Percentiles rank a stretch among this genome's conserved stretches.
These are phyloP conservation scores for Brachionus asplanchnoidis DNA, from an alignment of 1,140 invertebrate species.

Conservation along the genomic window DNA sequence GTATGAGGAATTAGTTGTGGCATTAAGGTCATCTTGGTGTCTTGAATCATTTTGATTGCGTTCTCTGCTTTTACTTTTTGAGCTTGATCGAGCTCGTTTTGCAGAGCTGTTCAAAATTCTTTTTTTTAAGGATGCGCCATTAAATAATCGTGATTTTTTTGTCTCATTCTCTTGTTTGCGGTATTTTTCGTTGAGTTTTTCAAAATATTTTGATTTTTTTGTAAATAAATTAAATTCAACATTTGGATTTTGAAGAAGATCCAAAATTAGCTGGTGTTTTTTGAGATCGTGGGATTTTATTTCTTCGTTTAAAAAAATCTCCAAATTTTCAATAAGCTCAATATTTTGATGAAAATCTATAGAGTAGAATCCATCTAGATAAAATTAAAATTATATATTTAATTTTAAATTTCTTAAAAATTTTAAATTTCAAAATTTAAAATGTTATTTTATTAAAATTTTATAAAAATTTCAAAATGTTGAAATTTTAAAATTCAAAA, in stretches of 20 bases:
- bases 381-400: not conserved
- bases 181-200: not conserved
- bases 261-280: not conserved
- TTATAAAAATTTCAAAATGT: too few species aligned
- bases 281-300: not conserved
- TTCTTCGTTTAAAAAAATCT: constrained; percentile 1
- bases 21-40: not conserved
- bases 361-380: constrained; percentile 3
- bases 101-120: constrained; percentile 3
- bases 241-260: constrained; percentile 6
- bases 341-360: constrained; percentile 36
- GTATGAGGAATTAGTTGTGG: not conserved
- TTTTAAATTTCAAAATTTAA: too few species aligned
- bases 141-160: not conserved
- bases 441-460: too few species aligned
- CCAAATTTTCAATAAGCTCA: not conserved
- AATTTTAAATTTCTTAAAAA: too few species aligned
- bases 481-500: too few species aligned
- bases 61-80: constrained; percentile 22
- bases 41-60: not conserved
- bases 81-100: constrained; percentile 1
- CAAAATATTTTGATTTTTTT: constrained; percentile 20
- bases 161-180: not conserved
- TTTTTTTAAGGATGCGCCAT: not conserved
- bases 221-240: constrained; percentile 34